Evolutionary conservation across 1,140 invertebrate genomes (phyloP).

Genomic region (Achroia grisella): DNA sequence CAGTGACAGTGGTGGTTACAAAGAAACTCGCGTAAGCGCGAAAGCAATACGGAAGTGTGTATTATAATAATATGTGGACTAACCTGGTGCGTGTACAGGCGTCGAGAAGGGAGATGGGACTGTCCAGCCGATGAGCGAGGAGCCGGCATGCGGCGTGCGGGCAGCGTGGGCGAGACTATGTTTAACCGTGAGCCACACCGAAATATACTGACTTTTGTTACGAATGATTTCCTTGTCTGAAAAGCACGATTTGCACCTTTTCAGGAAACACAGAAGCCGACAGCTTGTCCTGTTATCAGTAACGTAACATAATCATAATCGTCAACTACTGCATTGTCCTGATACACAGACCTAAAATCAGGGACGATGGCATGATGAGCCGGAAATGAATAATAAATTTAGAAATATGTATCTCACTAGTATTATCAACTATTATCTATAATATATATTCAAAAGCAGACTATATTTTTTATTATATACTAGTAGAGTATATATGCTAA

Average conservation of each 20-base stretch:
- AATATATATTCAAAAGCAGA: too few species aligned
- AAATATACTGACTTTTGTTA: slow-evolving; percentile 70
- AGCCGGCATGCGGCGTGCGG: slow-evolving; percentile 26
- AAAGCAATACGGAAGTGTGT: slow-evolving; percentile 8
- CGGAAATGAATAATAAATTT: too few species aligned
- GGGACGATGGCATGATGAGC: too few species aligned
- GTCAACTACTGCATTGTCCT: too few species aligned
- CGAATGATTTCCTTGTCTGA: slow-evolving; percentile 49
- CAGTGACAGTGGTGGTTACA: slow-evolving; percentile 4
- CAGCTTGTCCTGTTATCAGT: not conserved
- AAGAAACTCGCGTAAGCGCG: slow-evolving; percentile 35
- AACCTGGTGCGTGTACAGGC: slow-evolving; percentile 56
- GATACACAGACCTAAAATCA: too few species aligned
- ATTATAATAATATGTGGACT: slow-evolving; percentile 30
- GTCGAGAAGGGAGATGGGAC: slow-evolving; percentile 51
- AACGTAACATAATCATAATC: too few species aligned
- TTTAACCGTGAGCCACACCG: slow-evolving; percentile 64
- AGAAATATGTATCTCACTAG: too few species aligned
- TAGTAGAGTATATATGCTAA: too few species aligned
- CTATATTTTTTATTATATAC: too few species aligned
- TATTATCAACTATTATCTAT: too few species aligned
- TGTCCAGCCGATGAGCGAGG: slow-evolving; percentile 28
- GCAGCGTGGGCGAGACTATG: slow-evolving; percentile 61
- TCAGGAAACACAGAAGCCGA: not conserved
- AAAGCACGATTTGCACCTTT: slow-evolving; percentile 18